phyloP scores from a whole-genome alignment of 2,797 vertebrate genomes.

The Oreochromis grahami region DNA sequence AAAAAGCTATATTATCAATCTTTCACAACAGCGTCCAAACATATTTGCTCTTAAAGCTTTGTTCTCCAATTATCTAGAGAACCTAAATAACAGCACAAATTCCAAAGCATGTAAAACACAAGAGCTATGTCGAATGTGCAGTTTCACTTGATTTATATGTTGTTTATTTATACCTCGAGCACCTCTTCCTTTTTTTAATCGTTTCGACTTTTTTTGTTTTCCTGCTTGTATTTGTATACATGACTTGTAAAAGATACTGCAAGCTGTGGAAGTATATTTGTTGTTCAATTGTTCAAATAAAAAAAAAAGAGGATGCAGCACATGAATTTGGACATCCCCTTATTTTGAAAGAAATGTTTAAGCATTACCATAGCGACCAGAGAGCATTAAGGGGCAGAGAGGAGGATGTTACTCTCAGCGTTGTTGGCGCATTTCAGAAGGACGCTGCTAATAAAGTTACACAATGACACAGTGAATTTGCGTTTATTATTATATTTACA shows the following conservation, averaged over 20 bases:
- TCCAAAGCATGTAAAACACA: not conserved
- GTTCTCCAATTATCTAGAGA: not conserved
- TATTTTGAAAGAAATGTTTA: not conserved
- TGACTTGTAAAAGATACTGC: no score
- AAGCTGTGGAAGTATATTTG: not conserved
- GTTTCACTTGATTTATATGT: not conserved
- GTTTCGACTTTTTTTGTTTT: no score
- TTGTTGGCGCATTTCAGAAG: not conserved
- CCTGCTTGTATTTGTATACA: no score
- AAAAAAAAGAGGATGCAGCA: not conserved
- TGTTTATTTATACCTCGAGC: no score
- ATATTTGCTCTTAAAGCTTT: not conserved
- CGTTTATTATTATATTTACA: not conserved
- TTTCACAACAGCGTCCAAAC: no score
- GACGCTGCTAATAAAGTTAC: not conserved
- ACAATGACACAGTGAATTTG: not conserved
- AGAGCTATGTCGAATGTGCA: not conserved
- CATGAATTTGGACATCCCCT: not conserved
- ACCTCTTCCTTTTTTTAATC: no score
- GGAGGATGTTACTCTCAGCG: not conserved
- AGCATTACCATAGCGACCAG: not conserved
- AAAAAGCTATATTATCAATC: no score
- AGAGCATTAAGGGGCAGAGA: not conserved
- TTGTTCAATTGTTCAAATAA: not conserved
- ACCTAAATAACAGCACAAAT: accelerated